Evolutionary conservation across 1,140 invertebrate genomes (phyloP).

Genomic region (Achatina immaculata): DNA sequence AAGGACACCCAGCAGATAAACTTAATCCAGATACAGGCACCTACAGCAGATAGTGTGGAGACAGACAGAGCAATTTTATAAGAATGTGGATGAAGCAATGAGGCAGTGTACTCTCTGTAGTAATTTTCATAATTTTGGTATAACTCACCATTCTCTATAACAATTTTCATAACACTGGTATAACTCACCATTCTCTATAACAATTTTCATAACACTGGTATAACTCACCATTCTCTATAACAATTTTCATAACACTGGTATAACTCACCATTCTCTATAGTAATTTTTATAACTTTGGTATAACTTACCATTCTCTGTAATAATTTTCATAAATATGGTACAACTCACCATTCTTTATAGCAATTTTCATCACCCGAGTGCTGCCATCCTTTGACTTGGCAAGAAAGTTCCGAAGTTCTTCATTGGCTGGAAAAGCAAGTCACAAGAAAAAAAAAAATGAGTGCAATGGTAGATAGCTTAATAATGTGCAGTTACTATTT

Average conservation of each 20-base stretch:
- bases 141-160: background rate
- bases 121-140: conserved; percentile 61
- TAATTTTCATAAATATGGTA: background rate
- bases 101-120: conserved; percentile 57
- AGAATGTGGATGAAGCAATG: too few relatives aligned
- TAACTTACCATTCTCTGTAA: background rate
- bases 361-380: conserved; percentile 61
- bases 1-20: too few relatives aligned
- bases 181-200: conserved; percentile 64
- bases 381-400: conserved; percentile 61
- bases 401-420: conserved; percentile 61
- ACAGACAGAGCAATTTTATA: too few relatives aligned
- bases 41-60: too few relatives aligned
- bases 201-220: conserved; percentile 61
- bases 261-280: conserved; percentile 62
- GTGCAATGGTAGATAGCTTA: too few relatives aligned
- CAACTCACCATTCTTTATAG: conserved; percentile 64
- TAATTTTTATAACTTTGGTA: conserved; percentile 61
- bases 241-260: background rate
- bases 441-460: background rate
- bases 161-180: background rate
- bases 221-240: background rate
- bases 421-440: conserved; percentile 62
- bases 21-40: too few relatives aligned
- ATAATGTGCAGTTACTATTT: too few relatives aligned